phyloP scores from a whole-genome alignment of 2,797 vertebrate species.

The Lutjanus campechanus region DNA sequence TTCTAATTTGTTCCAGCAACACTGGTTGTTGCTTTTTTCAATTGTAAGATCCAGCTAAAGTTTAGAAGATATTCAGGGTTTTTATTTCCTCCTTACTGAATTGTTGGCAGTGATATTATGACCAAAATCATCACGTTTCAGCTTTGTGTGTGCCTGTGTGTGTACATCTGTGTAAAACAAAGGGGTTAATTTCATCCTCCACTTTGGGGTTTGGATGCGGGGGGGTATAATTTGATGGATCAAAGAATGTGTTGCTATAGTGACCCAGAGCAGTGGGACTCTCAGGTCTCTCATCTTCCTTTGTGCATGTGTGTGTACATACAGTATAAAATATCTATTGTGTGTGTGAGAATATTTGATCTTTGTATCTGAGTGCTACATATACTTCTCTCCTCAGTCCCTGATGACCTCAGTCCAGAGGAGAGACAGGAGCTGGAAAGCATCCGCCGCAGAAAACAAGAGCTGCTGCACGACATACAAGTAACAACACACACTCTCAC shows the following conservation, averaged over 20 bases:
- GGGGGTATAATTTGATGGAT: slow-evolving; percentile 50
- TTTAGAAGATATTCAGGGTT: neutral
- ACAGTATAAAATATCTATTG: no score
- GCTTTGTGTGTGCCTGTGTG: slow-evolving; percentile 1
- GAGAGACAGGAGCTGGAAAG: slow-evolving; percentile 95
- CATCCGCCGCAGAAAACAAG: slow-evolving; percentile 94
- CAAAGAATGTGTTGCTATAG: slow-evolving; percentile 64
- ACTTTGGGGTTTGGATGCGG: slow-evolving; percentile 13
- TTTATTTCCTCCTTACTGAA: neutral
- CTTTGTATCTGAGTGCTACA: slow-evolving; percentile 25
- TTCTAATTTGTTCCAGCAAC: neutral
- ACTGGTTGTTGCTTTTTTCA: neutral
- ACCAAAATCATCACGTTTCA: neutral
- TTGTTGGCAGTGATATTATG: slow-evolving; percentile 3
- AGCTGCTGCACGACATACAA: slow-evolving; percentile 96
- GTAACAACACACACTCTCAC: slow-evolving; percentile 74
- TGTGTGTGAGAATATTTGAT: slow-evolving; percentile 37
- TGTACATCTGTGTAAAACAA: neutral
- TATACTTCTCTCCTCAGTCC: slow-evolving; percentile 82
- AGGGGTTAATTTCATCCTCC: slow-evolving; percentile 46
- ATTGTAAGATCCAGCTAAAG: neutral
- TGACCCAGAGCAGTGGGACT: slow-evolving; percentile 58
- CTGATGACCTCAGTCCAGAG: slow-evolving; percentile 94
- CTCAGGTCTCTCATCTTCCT: slow-evolving; percentile 32
- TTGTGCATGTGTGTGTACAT: neutral